Base-by-base conservation (phyloP, 2,888 invertebrate species). In the Trichopria drosophilae region DNA sequence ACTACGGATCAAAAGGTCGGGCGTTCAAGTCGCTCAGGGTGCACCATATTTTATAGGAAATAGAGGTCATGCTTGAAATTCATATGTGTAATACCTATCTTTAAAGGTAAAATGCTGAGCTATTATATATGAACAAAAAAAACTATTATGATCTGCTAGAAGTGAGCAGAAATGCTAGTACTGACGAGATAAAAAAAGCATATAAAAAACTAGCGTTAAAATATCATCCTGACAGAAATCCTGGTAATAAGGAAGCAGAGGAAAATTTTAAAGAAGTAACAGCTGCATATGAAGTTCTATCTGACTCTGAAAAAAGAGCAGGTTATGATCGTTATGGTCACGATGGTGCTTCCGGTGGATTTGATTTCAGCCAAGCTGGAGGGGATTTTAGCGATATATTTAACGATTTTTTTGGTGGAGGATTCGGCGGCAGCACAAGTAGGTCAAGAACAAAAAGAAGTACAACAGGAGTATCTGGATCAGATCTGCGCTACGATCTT, bases 311-410 rank as follows among this genome's bases (percentile, higher is more conserved):
- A 12, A 37, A 45, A 26, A 3, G 45, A 3, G 37, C 37, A 4
- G 31, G 15, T 18, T 45, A 45, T 34, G 45, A 45, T 34, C 36
- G 22, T 6, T 45, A n/a, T 37, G 45, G 45, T n/a, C 37, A 36
- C 29, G 45, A 18, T 26, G 45, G 37, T 6, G 45, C 20, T 3
- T 16, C 24, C 19, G 4, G n/a, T 37, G 45, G 45, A 18, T 26
- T 35, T 16, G 23, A 10, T 45, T 18, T 18, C 26, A 10, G n/a
- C 23, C 13, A n/a, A 22, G 44, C 18, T 44, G 12, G 23, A 10
- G 16, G 16, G 4, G 45, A 26, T 28, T 45, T 45, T 45, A 22
- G 37, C 22, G 45, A 36, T 37, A 6, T 45, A 15, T 45, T 45
- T 37, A 31, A 18, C 10, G 37, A 45, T 18, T 37, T 45, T 28